phyloP scores from a whole-genome alignment of 2,888 invertebrate species.

The Nomada fucata region DNA sequence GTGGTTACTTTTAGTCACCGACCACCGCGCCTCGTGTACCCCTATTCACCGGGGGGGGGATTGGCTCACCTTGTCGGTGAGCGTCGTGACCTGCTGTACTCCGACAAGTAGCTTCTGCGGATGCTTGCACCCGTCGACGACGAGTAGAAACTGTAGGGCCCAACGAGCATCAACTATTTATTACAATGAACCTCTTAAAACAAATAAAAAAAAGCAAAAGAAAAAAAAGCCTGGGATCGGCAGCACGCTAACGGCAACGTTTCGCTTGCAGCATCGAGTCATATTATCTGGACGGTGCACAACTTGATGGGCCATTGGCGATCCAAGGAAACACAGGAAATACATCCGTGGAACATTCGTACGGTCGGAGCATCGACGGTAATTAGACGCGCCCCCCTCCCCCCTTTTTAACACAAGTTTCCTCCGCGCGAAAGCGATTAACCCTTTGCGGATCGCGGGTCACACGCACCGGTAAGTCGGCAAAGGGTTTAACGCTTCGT shows the following conservation, averaged over 20 bases:
- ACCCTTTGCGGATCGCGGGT: neutral
- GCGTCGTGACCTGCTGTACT: constrained; percentile 70
- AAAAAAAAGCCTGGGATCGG: constrained; percentile 41
- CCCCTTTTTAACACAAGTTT: neutral
- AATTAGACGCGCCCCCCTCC: neutral
- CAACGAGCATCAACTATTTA: constrained; percentile 60
- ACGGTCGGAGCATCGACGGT: constrained; percentile 28
- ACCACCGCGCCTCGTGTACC: neutral
- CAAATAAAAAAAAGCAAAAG: neutral
- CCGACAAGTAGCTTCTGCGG: constrained; percentile 71
- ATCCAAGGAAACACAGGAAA: neutral
- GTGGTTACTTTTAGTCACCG: constrained; percentile 26
- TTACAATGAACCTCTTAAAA: constrained; percentile 14
- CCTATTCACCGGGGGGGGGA: constrained; percentile 17
- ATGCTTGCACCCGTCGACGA: constrained; percentile 67
- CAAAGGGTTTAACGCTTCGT: neutral
- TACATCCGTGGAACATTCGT: neutral
- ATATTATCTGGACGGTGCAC: neutral
- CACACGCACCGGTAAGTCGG: neutral
- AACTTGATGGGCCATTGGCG: neutral
- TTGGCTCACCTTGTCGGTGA: constrained; percentile 77
- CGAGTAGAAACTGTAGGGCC: constrained; percentile 72
- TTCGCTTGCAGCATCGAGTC: too few relatives aligned
- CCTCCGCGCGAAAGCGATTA: neutral
- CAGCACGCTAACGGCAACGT: constrained; percentile 23